Evolutionary conservation across 2,113 vertebrate species (phyloP).

Genomic region (Plotosus lineatus): DNA sequence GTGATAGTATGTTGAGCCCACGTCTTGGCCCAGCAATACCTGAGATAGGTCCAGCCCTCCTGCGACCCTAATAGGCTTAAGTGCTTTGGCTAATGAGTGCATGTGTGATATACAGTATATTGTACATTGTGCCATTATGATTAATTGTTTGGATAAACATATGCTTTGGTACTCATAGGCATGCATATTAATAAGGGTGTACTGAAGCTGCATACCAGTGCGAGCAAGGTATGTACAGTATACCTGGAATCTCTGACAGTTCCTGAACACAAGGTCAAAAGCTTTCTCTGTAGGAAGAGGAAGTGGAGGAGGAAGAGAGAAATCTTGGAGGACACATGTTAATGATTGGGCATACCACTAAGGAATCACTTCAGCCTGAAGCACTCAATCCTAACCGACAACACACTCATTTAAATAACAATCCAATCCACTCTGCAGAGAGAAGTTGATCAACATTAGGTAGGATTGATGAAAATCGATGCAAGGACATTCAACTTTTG

Average conservation of each 20-base stretch:
- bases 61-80: no score
- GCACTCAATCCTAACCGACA: background rate
- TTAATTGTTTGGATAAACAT: background rate
- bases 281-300: background rate
- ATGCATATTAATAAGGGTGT: background rate
- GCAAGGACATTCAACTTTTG: conserved; percentile 12
- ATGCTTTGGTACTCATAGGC: no score
- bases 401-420: background rate
- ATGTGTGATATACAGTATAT: no score
- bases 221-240: background rate
- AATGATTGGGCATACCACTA: background rate
- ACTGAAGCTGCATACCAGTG: background rate
- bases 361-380: background rate
- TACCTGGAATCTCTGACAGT: background rate
- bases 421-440: background rate
- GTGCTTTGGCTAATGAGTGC: no score
- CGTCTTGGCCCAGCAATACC: no score
- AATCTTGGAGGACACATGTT: background rate
- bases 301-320: background rate
- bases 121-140: background rate
- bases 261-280: background rate
- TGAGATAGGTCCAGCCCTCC: no score
- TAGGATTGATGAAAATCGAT: conserved; percentile 4
- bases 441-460: background rate
- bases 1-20: no score